Percentiles rank a stretch among this genome's conserved stretches.
Evolutionary conservation across 2,113 vertebrate genomes (phyloP).

Genomic region (Gavia stellata): DNA sequence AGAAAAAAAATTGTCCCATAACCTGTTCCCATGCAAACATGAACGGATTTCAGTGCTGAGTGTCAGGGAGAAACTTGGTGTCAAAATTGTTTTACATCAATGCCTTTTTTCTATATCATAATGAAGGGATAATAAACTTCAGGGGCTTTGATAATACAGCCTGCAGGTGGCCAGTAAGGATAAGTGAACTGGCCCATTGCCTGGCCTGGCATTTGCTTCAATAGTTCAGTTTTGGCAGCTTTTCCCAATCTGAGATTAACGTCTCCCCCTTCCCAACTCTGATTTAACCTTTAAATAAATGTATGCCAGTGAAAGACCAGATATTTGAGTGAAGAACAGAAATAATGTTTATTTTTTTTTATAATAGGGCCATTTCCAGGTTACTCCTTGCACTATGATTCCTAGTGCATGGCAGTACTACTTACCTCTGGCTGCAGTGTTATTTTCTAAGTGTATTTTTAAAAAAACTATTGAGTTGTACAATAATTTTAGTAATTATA

Average conservation of each 20-base stretch:
- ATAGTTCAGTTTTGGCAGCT: constrained; percentile 16
- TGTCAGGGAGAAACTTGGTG: neutral
- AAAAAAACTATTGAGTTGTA: neutral
- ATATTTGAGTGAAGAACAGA: neutral
- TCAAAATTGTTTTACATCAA: neutral
- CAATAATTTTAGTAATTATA: neutral
- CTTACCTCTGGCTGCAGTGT: neutral
- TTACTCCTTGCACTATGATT: neutral
- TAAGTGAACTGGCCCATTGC: constrained; percentile 29
- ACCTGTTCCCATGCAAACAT: neutral
- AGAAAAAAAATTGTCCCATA: neutral
- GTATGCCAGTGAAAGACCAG: neutral
- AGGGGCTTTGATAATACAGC: neutral
- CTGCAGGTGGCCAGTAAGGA: constrained; percentile 36
- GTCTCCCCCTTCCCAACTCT: neutral
- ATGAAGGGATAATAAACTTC: neutral
- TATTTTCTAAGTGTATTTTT: neutral
- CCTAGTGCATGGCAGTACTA: neutral
- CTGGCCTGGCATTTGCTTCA: constrained; percentile 30
- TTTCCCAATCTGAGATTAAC: constrained; percentile 8
- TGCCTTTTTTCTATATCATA: neutral
- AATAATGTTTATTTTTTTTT: neutral
- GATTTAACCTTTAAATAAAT: constrained; percentile 50
- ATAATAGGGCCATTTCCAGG: neutral
- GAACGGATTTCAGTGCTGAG: neutral